Conservation (phyloP, 2,888 invertebrate species). For the Euplagia quadripunctaria region DNA sequence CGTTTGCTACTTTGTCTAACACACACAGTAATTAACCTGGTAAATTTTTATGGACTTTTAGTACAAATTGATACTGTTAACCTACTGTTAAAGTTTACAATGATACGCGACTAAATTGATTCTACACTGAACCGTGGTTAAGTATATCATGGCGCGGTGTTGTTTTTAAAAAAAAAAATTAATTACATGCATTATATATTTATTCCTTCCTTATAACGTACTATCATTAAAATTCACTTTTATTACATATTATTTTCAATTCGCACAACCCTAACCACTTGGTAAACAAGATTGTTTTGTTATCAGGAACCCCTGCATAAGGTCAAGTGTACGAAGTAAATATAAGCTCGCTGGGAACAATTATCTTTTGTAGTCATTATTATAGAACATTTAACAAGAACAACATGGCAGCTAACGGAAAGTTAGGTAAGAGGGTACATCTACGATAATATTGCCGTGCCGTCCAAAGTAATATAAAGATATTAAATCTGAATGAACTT, state of each 20-base stretch:
- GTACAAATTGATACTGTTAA: no score
- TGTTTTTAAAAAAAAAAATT: no score
- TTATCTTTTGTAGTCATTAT: conserved; percentile 61
- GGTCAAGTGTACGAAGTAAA: conserved; percentile 67
- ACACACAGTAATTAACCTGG: no score
- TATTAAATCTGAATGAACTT: no score
- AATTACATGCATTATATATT: neutral
- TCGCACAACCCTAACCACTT: conserved; percentile 59
- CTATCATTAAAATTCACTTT: neutral
- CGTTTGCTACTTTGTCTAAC: no score
- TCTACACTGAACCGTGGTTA: no score
- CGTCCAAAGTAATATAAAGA: neutral
- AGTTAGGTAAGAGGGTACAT: conserved; percentile 71
- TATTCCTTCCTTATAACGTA: neutral
- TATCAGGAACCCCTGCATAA: conserved; percentile 83
- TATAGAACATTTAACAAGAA: conserved; percentile 57
- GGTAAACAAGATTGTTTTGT: conserved; percentile 68
- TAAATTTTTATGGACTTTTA: no score
- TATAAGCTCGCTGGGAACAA: conserved; percentile 49
- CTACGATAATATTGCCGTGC: neutral
- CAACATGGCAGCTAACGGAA: conserved; percentile 81
- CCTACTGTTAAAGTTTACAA: no score
- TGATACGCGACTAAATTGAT: no score
- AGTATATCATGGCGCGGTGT: no score
- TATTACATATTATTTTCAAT: neutral